Evolutionary conservation across 2,888 invertebrate species (phyloP), one percentile per base, ranked within the genome.

Genomic region (Leptinotarsa juncta): DNA sequence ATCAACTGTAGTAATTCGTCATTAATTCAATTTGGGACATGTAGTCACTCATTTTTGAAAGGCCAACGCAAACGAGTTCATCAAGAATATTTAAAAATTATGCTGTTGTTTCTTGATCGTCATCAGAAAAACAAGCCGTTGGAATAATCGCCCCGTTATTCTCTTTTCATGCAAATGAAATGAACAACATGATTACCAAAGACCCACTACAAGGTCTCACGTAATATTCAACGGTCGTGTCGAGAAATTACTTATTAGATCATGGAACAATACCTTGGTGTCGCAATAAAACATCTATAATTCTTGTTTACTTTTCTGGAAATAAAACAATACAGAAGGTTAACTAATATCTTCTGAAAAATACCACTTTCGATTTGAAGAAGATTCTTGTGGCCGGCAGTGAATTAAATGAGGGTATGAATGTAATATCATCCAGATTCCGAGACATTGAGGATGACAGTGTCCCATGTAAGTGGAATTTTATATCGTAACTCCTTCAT

Each of bases 161-260:
- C n/a, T 32, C 32, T 62, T 16, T 42, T 62, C n/a, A 62, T 62
- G 23, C 57, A 20, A 57, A 57, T 57, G 57, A 23, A 57, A 57
- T 57, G 57, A 23, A 23, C 20, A 20, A 12, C 20, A 32, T 5
- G 18, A 32, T 62, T 16, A 62, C 62, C 26, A 16, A 26, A 62
- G 5, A 42, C 62, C 16, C 15, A 32, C 32, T 32, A 16, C 32
- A 32, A 62, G 62, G 62, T 62, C 32, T 62, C 62, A 32, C 62
- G 62, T 62, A n/a, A 62, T 16, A 20, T 14, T 15, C 26, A n/a
- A n/a, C 32, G 32, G 42, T 26, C 4, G 62, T 62, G n/a, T 62
- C 10, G 32, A 12, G 26, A 32, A 32, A 57, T 57, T 57, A 20
- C 20, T 12, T 14, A 18, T 57, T 18, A 2, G 57, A 23, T 10